phyloP scores from a whole-genome alignment of 2,797 vertebrate genomes.

The Lycodopsis pacificus region DNA sequence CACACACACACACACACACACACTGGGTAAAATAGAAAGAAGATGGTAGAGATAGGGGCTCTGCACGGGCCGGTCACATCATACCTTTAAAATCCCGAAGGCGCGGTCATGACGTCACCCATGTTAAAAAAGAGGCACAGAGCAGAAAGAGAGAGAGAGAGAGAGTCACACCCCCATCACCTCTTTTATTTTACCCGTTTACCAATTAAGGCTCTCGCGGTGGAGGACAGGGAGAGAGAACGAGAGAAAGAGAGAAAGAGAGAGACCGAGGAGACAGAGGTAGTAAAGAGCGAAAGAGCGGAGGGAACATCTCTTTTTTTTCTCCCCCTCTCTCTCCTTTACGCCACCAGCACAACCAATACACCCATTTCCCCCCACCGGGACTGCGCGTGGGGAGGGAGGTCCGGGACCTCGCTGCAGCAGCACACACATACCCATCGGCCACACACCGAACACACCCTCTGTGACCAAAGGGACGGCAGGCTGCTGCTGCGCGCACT shows the following conservation, averaged over 20 bases:
- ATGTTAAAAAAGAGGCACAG: conserved; percentile 40
- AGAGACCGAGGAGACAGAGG: conserved; percentile 41
- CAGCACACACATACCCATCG: conserved; percentile 26
- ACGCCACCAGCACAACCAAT: conserved; percentile 47
- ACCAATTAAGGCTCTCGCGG: conserved; percentile 89
- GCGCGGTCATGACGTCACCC: conserved; percentile 85
- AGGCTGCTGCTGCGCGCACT: conserved; percentile 47
- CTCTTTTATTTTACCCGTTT: conserved; percentile 84
- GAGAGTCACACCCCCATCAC: conserved; percentile 66
- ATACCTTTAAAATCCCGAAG: conserved; percentile 84
- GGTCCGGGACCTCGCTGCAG: conserved; percentile 60
- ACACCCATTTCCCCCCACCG: conserved; percentile 67
- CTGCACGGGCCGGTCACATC: conserved; percentile 76
- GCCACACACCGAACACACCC: conserved; percentile 24
- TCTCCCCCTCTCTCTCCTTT: conserved; percentile 20
- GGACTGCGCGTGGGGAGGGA: conserved; percentile 76
- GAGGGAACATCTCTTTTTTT: conserved; percentile 71
- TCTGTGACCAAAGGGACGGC: conserved; percentile 36
- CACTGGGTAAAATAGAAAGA: not conserved
- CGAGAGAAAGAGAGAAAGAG: conserved; percentile 16
- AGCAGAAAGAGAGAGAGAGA: conserved; percentile 2
- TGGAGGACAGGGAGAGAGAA: conserved; percentile 44
- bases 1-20: not conserved
- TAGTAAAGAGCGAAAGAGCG: conserved; percentile 37
- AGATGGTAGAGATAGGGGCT: conserved; percentile 28